These are phyloP conservation scores for Chymomyza amoena DNA, from an alignment of 2,888 invertebrate species.

Conservation along the genomic window DNA sequence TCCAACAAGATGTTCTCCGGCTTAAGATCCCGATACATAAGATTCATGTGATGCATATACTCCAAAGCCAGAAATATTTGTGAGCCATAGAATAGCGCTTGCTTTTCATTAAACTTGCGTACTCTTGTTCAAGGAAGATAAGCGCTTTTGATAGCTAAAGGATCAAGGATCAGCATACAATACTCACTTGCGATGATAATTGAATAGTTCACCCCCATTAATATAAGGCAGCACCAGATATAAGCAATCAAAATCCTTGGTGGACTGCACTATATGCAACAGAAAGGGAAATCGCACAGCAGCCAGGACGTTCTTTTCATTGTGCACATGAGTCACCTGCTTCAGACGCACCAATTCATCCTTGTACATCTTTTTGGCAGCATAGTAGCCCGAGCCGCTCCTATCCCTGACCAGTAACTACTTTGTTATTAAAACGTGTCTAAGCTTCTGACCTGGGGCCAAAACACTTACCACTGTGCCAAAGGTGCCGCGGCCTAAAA, in stretches of 20 bases:
- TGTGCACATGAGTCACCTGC: slow-evolving; percentile 92
- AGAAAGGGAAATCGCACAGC: slow-evolving; percentile 93
- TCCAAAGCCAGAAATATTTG: slow-evolving; percentile 94
- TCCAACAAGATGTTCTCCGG: slow-evolving; percentile 94
- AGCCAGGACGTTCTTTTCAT: slow-evolving; percentile 93
- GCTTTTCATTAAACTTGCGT: slow-evolving; percentile 85
- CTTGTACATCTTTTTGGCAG: slow-evolving; percentile 94
- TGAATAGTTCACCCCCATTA: slow-evolving; percentile 93
- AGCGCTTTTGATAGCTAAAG: too few relatives aligned
- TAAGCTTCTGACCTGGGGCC: too few relatives aligned
- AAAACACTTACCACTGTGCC: slow-evolving; percentile 55
- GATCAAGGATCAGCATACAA: too few relatives aligned
- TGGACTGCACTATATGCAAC: slow-evolving; percentile 89
- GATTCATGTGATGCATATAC: slow-evolving; percentile 91
- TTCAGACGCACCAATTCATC: slow-evolving; percentile 90
- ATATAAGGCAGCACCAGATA: slow-evolving; percentile 91
- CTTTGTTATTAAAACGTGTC: background rate
- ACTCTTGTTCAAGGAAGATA: slow-evolving; percentile 39
- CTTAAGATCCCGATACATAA: slow-evolving; percentile 94
- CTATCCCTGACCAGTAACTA: slow-evolving; percentile 56
- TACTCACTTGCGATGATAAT: slow-evolving; percentile 83
- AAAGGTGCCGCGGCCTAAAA: slow-evolving; percentile 60
- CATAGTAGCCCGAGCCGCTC: slow-evolving; percentile 82
- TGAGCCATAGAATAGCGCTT: slow-evolving; percentile 91
- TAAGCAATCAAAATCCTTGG: slow-evolving; percentile 91